A percentile compares a stretch with the other conserved stretches of the same genome.
phyloP scores from a whole-genome alignment of 2,113 vertebrate species.

The Camelus bactrianus region DNA sequence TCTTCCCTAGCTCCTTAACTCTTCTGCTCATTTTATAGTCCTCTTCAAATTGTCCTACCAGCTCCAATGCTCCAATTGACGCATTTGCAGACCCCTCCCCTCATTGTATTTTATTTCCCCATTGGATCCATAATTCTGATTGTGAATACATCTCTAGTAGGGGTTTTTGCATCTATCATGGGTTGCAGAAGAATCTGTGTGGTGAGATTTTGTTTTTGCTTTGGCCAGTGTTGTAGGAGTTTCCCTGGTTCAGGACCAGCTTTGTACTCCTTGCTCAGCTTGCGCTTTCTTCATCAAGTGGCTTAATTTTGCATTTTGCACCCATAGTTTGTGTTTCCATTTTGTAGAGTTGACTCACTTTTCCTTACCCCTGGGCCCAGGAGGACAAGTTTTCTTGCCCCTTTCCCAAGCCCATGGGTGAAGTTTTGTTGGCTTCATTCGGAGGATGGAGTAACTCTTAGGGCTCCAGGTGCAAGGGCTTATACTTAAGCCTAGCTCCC shows the following conservation, averaged over 20 bases:
- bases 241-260: not conserved
- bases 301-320: not conserved
- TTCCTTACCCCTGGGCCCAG: not conserved
- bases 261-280: not conserved
- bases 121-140: not conserved
- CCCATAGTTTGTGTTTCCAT: not conserved
- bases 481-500: not conserved
- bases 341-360: not conserved
- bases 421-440: not conserved
- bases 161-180: not conserved
- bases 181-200: not conserved
- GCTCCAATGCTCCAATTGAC: not conserved
- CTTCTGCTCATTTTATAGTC: not conserved
- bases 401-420: not conserved
- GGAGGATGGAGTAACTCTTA: not conserved
- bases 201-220: not conserved
- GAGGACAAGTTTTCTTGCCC: not conserved
- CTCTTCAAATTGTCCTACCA: not conserved
- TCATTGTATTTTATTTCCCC: not conserved
- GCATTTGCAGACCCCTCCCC: not conserved
- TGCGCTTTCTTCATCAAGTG: not conserved
- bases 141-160: not conserved
- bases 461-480: not conserved
- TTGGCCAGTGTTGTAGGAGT: not conserved
- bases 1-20: not conserved